These are phyloP conservation scores for Pipistrellus nathusii DNA, from an alignment of 2,797 vertebrate genomes.

Conservation along the genomic window DNA sequence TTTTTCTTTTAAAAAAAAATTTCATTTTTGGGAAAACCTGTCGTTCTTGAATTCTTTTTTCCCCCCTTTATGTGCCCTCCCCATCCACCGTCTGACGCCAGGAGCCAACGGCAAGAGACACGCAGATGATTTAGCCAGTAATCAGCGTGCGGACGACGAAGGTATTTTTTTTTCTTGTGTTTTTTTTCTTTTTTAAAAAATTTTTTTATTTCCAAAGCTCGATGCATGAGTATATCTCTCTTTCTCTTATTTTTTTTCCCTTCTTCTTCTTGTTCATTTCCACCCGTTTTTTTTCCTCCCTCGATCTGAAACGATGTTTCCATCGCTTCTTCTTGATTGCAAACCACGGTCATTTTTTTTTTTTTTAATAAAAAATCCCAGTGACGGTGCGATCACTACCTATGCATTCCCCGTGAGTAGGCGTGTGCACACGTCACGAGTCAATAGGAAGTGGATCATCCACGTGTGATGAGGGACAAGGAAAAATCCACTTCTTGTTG, in stretches of 20 bases:
- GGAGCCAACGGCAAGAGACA: conserved; percentile 94
- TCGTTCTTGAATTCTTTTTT: conserved; percentile 90
- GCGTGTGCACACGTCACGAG: no score
- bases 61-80: conserved; percentile 89
- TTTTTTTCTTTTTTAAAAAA: conserved; percentile 84
- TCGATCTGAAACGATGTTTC: conserved; percentile 79
- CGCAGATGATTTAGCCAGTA: conserved; percentile 94
- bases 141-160: conserved; percentile 94
- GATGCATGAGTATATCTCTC: conserved; percentile 91
- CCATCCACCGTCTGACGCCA: conserved; percentile 88
- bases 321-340: conserved; percentile 82
- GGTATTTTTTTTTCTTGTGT: conserved; percentile 93
- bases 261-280: conserved; percentile 82
- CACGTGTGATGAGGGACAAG: no score
- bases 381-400: no score
- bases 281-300: conserved; percentile 74
- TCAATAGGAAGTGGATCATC: no score
- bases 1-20: conserved; percentile 82
- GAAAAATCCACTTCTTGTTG: no score
- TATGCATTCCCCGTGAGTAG: no score
- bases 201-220: conserved; percentile 78
- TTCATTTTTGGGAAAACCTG: conserved; percentile 78
- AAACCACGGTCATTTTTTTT: neutral
- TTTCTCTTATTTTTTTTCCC: conserved; percentile 69
- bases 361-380: no score